These are phyloP conservation scores for Cataglyphis altisquamis DNA, from an alignment of 2,888 invertebrate species.

Conservation along the genomic window DNA sequence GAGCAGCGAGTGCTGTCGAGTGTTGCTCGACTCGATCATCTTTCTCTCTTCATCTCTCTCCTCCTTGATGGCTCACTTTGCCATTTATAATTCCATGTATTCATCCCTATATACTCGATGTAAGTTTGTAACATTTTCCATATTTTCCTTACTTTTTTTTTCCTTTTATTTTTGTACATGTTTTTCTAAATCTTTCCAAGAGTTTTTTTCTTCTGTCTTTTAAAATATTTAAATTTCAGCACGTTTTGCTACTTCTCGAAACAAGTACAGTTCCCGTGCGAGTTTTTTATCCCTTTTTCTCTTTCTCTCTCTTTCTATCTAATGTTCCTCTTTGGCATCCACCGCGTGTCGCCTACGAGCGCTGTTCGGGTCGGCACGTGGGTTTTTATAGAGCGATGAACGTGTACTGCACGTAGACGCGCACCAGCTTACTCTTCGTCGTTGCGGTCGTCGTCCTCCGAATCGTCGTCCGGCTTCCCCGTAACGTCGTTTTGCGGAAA, in stretches of 20 bases:
- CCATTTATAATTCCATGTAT: no score
- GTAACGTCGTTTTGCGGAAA: constrained; percentile 44
- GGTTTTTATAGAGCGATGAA: constrained; percentile 39
- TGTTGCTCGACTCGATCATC: background rate
- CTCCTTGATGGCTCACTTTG: background rate
- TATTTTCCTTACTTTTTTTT: background rate
- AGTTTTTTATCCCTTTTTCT: background rate
- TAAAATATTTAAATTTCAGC: constrained; percentile 25
- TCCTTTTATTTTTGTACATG: background rate
- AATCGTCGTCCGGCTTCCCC: constrained; percentile 39
- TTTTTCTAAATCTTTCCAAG: background rate
- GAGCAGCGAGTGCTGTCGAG: background rate
- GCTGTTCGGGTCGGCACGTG: constrained; percentile 44
- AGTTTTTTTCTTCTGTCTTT: background rate
- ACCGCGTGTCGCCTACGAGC: constrained; percentile 40
- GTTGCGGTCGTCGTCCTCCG: constrained; percentile 36
- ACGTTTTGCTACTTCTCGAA: constrained; percentile 17
- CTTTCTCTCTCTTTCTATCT: background rate
- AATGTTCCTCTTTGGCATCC: constrained; percentile 26
- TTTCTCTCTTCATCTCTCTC: background rate
- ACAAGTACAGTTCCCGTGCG: constrained; percentile 7
- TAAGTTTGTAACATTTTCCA: background rate
- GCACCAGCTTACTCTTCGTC: constrained; percentile 8
- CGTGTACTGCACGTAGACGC: constrained; percentile 44
- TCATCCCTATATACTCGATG: background rate